A percentile compares a stretch with the other conserved stretches of the same genome.
phyloP scores from a whole-genome alignment of 2,888 invertebrate genomes.

The Callimorpha dominula region DNA sequence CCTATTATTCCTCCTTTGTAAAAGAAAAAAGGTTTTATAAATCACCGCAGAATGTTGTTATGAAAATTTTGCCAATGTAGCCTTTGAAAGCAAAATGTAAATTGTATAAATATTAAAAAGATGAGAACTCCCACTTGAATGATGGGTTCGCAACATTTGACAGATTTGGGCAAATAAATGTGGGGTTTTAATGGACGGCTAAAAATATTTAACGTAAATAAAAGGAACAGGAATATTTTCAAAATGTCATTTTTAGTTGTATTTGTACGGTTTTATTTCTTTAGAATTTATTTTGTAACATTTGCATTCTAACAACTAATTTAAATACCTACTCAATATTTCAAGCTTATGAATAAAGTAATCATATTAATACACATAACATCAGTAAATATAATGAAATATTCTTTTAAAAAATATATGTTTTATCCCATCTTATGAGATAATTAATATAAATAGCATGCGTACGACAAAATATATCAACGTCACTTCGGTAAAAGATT shows the following conservation, averaged over 20 bases:
- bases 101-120: conserved; percentile 16
- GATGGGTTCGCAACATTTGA: conserved; percentile 6
- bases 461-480: not conserved
- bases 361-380: not conserved
- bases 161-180: conserved; percentile 10
- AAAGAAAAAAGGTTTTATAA: conserved; percentile 21
- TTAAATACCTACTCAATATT: too few relatives aligned
- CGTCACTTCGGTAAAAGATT: conserved; percentile 31
- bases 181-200: conserved; percentile 4
- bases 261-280: too few relatives aligned
- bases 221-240: too few relatives aligned
- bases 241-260: too few relatives aligned
- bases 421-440: not conserved
- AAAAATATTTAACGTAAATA: not conserved
- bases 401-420: not conserved
- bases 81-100: conserved; percentile 13
- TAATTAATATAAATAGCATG: not conserved
- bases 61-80: conserved; percentile 5
- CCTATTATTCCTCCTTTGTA: conserved; percentile 12
- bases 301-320: too few relatives aligned
- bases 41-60: conserved; percentile 2
- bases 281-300: too few relatives aligned
- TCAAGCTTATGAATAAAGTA: too few relatives aligned
- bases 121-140: conserved; percentile 4
- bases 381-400: not conserved